These are phyloP conservation scores for Callospermophilus lateralis DNA, from an alignment of 2,113 vertebrate genomes.

Conservation along the genomic window DNA sequence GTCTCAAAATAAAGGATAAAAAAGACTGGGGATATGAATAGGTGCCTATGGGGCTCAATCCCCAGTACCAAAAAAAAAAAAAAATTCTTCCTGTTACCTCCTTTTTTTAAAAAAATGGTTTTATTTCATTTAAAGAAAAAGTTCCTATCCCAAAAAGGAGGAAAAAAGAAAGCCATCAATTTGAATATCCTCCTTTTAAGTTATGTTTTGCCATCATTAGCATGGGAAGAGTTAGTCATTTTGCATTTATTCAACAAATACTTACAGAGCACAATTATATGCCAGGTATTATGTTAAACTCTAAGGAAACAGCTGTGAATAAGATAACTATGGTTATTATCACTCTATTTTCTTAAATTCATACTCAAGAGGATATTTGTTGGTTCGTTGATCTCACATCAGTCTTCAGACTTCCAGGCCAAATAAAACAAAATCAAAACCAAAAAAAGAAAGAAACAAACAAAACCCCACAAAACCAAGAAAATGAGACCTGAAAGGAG, in stretches of 20 bases:
- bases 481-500: background rate
- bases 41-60: too few relatives aligned
- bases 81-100: background rate
- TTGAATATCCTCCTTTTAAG: background rate
- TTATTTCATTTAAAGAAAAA: slow-evolving; percentile 20
- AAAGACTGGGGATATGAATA: too few relatives aligned
- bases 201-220: background rate
- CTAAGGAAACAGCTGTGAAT: background rate
- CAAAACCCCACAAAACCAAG: background rate
- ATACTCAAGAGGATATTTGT: background rate
- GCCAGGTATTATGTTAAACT: background rate
- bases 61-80: background rate
- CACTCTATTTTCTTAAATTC: slow-evolving; percentile 16
- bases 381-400: background rate
- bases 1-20: too few relatives aligned
- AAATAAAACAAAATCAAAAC: background rate
- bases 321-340: background rate
- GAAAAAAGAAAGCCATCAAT: background rate
- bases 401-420: background rate
- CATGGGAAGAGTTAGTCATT: slow-evolving; percentile 14
- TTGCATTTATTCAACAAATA: slow-evolving; percentile 42
- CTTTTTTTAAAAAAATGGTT: background rate
- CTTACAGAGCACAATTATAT: slow-evolving; percentile 7
- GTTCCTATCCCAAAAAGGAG: background rate
- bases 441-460: too few relatives aligned